phyloP scores from a whole-genome alignment of 2,113 vertebrate species.

The Talpa occidentalis region DNA sequence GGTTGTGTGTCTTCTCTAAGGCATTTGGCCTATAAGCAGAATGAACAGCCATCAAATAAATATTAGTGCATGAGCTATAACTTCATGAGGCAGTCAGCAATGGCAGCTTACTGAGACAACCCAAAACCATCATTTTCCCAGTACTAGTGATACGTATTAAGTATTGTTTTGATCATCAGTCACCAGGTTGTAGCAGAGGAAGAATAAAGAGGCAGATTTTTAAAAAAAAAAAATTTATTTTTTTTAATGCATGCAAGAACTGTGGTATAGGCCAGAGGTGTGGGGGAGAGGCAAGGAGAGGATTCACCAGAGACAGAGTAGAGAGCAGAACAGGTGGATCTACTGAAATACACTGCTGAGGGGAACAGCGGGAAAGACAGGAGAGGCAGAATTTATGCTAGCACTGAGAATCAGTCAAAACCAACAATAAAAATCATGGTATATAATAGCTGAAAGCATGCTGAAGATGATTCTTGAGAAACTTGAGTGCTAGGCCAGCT shows the following conservation, averaged over 20 bases:
- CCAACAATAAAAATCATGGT: not conserved
- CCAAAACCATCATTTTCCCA: not conserved
- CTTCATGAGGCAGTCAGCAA: not conserved
- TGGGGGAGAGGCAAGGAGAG: no score
- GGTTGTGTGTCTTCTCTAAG: not conserved
- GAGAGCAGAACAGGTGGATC: no score
- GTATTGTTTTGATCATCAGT: not conserved
- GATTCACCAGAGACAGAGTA: no score
- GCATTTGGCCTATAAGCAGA: not conserved
- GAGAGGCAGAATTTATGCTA: no score
- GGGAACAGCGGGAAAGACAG: no score
- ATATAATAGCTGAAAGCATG: not conserved
- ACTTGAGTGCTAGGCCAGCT: not conserved
- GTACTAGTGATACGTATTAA: not conserved
- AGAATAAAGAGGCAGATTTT: not conserved
- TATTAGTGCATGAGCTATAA: not conserved
- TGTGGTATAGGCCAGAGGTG: no score
- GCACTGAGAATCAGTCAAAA: not conserved
- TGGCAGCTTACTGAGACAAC: slow-evolving; percentile 3
- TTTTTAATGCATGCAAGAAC: no score
- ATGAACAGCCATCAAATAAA: not conserved
- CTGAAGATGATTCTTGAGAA: not conserved
- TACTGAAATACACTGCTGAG: no score
- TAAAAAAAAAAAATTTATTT: no score
- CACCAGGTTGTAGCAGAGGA: not conserved